Evolutionary conservation across 2,113 vertebrate genomes (phyloP).

Genomic region (Oryzias celebensis): DNA sequence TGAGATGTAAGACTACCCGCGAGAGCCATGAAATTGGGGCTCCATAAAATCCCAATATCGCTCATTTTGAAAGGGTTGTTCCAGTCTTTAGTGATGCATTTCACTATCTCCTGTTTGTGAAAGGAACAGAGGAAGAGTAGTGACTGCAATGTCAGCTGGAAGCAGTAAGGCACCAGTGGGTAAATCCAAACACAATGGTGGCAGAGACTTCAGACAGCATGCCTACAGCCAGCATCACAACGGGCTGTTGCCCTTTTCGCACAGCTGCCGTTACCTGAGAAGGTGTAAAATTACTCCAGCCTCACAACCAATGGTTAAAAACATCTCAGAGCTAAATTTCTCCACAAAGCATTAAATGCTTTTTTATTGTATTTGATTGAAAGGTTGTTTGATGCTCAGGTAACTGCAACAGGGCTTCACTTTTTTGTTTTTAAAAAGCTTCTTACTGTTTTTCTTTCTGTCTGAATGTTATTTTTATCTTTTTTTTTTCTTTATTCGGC

Average conservation of each 20-base stretch:
- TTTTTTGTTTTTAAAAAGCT: conserved; percentile 63
- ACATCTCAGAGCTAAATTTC: background rate
- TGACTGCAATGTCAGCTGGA: conserved; percentile 80
- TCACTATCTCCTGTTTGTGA: conserved; percentile 14
- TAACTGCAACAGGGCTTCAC: conserved; percentile 76
- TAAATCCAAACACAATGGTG: conserved; percentile 85
- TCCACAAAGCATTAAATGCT: background rate
- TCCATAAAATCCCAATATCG: background rate
- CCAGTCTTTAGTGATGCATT: background rate
- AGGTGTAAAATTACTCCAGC: conserved; percentile 22
- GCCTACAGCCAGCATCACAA: conserved; percentile 81
- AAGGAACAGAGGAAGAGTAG: conserved; percentile 8
- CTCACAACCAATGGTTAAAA: conserved; percentile 5
- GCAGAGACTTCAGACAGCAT: conserved; percentile 89
- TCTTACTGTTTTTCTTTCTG: conserved; percentile 68
- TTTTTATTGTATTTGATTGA: background rate
- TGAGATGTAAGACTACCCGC: background rate
- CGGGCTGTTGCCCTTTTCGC: conserved; percentile 76
- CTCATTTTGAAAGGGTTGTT: conserved; percentile 1
- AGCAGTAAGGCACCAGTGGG: conserved; percentile 78
- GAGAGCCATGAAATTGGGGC: background rate
- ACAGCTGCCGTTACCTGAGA: conserved; percentile 80
- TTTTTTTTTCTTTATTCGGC: conserved; percentile 54
- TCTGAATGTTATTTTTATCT: conserved; percentile 52
- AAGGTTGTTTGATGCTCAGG: conserved; percentile 56